These are phyloP conservation scores for Bos indicus DNA, from an alignment of 2,113 vertebrate species.

Conservation along the genomic window DNA sequence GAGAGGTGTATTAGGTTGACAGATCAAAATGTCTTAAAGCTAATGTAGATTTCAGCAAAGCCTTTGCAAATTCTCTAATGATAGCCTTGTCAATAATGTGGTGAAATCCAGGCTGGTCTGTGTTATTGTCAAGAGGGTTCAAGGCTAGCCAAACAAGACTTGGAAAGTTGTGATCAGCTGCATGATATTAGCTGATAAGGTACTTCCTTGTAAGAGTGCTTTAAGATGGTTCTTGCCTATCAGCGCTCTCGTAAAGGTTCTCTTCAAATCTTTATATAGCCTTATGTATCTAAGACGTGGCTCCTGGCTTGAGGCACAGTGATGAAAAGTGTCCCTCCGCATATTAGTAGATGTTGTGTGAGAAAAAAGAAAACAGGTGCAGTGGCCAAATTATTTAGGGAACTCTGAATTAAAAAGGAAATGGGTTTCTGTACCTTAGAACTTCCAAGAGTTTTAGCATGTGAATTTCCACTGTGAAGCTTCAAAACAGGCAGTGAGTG, in stretches of 20 bases:
- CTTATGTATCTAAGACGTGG: background rate
- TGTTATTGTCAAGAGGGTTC: constrained; percentile 17
- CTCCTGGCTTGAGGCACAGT: background rate
- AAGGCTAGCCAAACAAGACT: constrained; percentile 27
- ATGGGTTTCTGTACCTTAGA: background rate
- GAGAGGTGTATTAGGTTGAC: background rate
- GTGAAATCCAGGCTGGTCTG: background rate
- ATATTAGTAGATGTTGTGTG: background rate
- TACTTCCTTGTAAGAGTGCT: background rate
- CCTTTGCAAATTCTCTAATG: constrained; percentile 34
- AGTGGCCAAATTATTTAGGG: background rate
- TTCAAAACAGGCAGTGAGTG: background rate
- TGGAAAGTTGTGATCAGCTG: constrained; percentile 39
- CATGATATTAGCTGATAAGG: constrained; percentile 24
- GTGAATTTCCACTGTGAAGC: background rate
- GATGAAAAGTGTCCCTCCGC: background rate
- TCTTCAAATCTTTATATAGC: background rate
- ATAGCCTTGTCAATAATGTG: background rate
- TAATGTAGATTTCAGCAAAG: constrained; percentile 45
- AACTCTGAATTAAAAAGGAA: background rate
- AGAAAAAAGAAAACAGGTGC: background rate
- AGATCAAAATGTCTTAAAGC: background rate
- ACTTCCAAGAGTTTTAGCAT: background rate
- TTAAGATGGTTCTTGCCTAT: background rate
- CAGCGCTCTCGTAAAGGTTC: background rate